These are phyloP conservation scores for Actenoides lindsayi DNA, from an alignment of 2,113 vertebrate species.

Conservation along the genomic window DNA sequence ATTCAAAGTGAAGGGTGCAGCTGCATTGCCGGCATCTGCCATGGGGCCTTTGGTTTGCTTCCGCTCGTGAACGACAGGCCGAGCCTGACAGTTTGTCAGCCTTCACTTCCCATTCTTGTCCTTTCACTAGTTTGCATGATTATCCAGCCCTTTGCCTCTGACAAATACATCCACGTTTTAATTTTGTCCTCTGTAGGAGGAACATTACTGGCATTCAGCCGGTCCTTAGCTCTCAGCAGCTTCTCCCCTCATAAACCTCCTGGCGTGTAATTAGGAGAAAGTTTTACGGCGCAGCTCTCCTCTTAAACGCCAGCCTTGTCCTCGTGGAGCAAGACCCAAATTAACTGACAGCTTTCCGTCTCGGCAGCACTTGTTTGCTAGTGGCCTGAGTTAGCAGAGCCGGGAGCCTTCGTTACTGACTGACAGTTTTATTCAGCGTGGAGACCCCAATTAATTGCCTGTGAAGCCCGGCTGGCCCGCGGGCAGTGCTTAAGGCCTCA, in stretches of 20 bases:
- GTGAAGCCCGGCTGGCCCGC: not conserved
- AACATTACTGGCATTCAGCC: rapidly evolving
- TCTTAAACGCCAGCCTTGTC: too few relatives aligned
- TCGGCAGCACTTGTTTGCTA: not conserved
- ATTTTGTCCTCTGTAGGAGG: conserved; percentile 3
- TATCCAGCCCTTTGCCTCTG: conserved; percentile 2
- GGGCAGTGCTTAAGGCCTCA: not conserved
- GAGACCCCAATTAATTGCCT: conserved; percentile 52
- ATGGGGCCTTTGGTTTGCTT: not conserved
- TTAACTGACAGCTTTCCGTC: not conserved
- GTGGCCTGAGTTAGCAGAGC: not conserved
- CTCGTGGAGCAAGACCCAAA: not conserved
- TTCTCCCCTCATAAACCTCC: conserved; percentile 13
- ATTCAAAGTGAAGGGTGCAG: conserved; percentile 10
- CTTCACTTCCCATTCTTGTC: conserved; percentile 14
- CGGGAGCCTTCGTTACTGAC: not conserved
- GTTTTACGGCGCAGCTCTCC: not conserved
- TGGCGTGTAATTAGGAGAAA: conserved; percentile 1
- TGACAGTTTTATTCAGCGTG: conserved; percentile 26
- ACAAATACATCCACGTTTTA: not conserved
- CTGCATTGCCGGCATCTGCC: not conserved
- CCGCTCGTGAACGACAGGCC: not conserved
- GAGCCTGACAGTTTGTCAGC: conserved; percentile 26
- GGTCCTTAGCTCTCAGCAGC: not conserved
- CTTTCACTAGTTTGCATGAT: not conserved